phyloP scores from a whole-genome alignment of 2,113 vertebrate species.

The Psammodynastes pulverulentus region DNA sequence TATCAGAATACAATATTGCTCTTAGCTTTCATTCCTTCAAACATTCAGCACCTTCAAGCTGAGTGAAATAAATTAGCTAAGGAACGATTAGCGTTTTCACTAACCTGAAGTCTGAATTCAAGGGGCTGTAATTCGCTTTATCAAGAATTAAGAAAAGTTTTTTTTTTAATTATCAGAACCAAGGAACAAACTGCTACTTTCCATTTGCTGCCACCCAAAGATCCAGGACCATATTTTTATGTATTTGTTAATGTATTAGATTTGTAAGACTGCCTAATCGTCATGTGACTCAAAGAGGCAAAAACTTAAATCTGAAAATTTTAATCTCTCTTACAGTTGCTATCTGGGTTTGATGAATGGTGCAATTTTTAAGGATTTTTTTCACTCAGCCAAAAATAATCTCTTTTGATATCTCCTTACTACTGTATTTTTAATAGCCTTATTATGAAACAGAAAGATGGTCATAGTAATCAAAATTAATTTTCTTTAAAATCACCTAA shows the following conservation, averaged over 20 bases:
- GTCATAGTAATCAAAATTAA: neutral
- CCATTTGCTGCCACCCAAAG: neutral
- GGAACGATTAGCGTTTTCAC: neutral
- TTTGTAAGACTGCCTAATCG: neutral
- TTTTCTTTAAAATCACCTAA: neutral
- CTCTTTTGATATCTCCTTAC: neutral
- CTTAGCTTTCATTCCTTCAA: neutral
- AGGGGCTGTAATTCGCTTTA: neutral
- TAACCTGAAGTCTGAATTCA: neutral
- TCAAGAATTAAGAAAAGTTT: neutral
- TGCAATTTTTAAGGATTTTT: neutral
- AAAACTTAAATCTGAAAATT: neutral
- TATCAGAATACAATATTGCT: neutral
- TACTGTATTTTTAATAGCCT: neutral
- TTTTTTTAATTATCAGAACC: neutral
- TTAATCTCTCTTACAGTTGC: neutral
- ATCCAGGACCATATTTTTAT: neutral
- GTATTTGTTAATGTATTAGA: neutral
- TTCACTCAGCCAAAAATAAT: neutral
- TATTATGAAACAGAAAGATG: neutral
- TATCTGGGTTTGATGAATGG: neutral
- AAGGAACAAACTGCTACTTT: neutral
- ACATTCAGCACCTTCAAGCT: neutral
- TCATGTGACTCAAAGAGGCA: neutral
- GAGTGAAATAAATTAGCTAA: neutral